A percentile compares a stretch with the other conserved stretches of the same genome.
These are phyloP conservation scores for Nycticorax nycticorax DNA, from an alignment of 2,113 vertebrate species.

Conservation along the genomic window DNA sequence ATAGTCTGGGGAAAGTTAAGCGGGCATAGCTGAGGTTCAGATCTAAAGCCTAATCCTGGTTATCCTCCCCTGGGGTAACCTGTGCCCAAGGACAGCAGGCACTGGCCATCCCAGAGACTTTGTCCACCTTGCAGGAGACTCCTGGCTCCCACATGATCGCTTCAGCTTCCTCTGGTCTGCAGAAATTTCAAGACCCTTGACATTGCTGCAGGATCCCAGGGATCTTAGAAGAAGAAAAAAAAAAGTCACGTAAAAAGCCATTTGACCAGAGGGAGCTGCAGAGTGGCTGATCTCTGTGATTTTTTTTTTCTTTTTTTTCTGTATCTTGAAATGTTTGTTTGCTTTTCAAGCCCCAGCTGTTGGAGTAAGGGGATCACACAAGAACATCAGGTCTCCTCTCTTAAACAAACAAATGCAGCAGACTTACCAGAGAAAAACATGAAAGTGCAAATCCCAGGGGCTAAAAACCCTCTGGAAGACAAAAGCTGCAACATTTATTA, in stretches of 20 bases:
- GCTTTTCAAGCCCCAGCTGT: conserved; percentile 16
- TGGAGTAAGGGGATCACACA: conserved; percentile 31
- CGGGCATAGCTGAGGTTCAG: background rate
- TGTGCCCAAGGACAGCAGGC: background rate
- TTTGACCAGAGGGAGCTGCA: background rate
- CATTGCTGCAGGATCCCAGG: background rate
- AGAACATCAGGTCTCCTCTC: conserved; percentile 40
- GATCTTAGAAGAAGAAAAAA: background rate
- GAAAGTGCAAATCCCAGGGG: conserved; percentile 53
- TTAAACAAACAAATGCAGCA: conserved; percentile 17
- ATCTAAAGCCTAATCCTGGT: background rate
- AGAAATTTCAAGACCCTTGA: no score
- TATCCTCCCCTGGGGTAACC: background rate
- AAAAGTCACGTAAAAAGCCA: background rate
- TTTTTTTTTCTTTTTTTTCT: background rate
- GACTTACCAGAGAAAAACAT: conserved; percentile 32
- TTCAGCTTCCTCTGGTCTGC: no score
- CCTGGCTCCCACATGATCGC: background rate
- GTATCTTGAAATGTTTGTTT: background rate
- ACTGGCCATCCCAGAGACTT: background rate
- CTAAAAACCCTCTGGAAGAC: conserved; percentile 32
- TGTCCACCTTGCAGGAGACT: background rate
- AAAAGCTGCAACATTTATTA: conserved; percentile 57
- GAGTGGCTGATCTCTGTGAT: background rate
- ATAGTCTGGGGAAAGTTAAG: background rate